Evolutionary conservation across 2,888 invertebrate genomes (phyloP), one percentile per base, ranked within the genome.

Genomic region (Trimorus sp.): DNA sequence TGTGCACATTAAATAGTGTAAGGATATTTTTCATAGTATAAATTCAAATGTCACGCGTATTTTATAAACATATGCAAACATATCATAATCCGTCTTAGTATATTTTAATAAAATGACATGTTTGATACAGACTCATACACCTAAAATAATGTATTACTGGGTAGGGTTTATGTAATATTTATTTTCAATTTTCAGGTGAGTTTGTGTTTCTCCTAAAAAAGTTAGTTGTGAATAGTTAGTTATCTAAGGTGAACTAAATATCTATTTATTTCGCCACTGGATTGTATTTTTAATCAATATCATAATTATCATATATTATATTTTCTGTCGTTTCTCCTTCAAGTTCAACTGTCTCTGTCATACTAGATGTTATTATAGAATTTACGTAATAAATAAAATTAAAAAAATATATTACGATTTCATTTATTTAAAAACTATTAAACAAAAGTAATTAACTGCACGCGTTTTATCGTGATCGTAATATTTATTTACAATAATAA

Each of bases 211-310:
- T 45, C 87, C 65, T 62, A 68, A 89, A 87, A 88, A 89, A 87
- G 86, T 89, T 90, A 89, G 87, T 88, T 85, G 85, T 84, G 82
- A 83, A 86, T 85, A 87, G 85, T 90, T 89, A 89, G 87, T 89
- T 84, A 88, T 86, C 85, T 88, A 89, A 84, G 86, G 87, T 86
- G 85, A 87, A 85, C 83, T 86, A 84, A 86, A 86, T 86, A 86
- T 85, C 85, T 87, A 89, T 86, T 83, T 81, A 85, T 77, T 84
- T 86, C 86, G 88, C 87, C 87, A 86, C 86, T 86, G 85, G 86
- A 85, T 86, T 77, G 75, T 86, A 88, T 82, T 85, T 85, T 79
- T 83, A 59, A 83, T 79, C 77, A 79, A 82, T 66, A 66, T 79
- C 60, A 78, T 79, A n/a, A 78, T 68, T 60, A 81, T 77, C 82